A percentile compares a stretch with the other conserved stretches of the same genome.
phyloP scores from a whole-genome alignment of 2,888 invertebrate species.

The Pristionchus entomophagus region DNA sequence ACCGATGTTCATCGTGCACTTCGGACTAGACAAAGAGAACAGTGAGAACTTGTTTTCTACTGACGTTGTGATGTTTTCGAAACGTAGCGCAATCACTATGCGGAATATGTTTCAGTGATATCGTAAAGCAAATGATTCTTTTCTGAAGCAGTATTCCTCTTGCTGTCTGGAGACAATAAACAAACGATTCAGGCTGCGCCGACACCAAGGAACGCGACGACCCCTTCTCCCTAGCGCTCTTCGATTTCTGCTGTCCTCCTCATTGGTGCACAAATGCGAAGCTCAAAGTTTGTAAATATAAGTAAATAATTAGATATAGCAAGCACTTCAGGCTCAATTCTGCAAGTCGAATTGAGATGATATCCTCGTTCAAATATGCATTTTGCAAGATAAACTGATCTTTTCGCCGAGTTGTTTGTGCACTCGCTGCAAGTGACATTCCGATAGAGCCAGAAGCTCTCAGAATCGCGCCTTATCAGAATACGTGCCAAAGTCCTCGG shows the following conservation, averaged over 20 bases:
- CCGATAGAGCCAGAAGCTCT: neutral
- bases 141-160: too few relatives aligned
- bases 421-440: neutral
- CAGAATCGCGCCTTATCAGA: neutral
- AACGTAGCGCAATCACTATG: too few relatives aligned
- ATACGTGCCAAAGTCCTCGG: neutral
- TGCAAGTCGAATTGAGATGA: neutral
- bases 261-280: conserved; percentile 23
- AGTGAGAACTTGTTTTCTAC: neutral
- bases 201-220: neutral
- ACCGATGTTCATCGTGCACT: conserved; percentile 4
- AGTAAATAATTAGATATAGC: neutral
- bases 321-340: neutral
- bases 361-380: neutral
- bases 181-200: neutral
- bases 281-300: neutral
- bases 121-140: too few relatives aligned
- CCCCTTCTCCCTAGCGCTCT: neutral
- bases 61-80: too few relatives aligned
- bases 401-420: neutral
- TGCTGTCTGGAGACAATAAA: too few relatives aligned
- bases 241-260: conserved; percentile 7
- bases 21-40: conserved; percentile 4
- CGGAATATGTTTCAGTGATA: too few relatives aligned
- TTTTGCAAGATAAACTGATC: neutral